Evolutionary conservation across 2,797 vertebrate genomes (phyloP).

Genomic region (Ispidina lecontei): DNA sequence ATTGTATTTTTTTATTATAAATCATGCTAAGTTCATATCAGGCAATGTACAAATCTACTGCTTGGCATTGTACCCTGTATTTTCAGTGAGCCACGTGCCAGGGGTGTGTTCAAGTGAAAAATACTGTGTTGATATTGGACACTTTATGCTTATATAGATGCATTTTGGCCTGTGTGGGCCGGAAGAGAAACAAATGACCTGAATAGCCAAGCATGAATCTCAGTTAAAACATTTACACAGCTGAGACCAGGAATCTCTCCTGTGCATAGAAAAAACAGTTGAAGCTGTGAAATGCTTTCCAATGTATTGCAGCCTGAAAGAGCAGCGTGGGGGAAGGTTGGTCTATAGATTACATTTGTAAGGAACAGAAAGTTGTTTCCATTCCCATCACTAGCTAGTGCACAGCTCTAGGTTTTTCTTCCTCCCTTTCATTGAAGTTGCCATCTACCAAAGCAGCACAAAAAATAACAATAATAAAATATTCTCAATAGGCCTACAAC

Average conservation of each 20-base stretch:
- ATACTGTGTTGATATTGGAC: conserved; percentile 63
- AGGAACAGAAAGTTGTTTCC: conserved; percentile 9
- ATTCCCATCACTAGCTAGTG: neutral
- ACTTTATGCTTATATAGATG: conserved; percentile 53
- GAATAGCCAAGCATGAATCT: conserved; percentile 66
- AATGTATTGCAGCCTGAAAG: neutral
- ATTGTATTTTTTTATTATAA: neutral
- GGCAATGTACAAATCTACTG: conserved; percentile 29
- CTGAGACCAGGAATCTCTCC: conserved; percentile 81
- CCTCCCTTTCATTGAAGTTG: neutral
- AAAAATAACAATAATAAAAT: neutral
- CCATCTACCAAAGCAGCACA: neutral
- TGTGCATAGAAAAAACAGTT: conserved; percentile 69
- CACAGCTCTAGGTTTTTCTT: neutral
- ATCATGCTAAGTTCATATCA: conserved; percentile 46
- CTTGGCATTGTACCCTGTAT: conserved; percentile 27
- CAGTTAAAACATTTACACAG: conserved; percentile 86
- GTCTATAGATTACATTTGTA: conserved; percentile 30
- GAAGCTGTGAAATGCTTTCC: conserved; percentile 71
- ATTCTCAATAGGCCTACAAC: neutral
- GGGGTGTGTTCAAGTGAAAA: conserved; percentile 56
- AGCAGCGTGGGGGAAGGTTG: neutral
- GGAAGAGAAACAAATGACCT: conserved; percentile 63
- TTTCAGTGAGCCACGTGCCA: conserved; percentile 59
- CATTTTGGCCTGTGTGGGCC: conserved; percentile 64